Percentiles rank a stretch among this genome's conserved stretches.
Evolutionary conservation across 23 tunicate genomes (phyloP).

Genomic region (Styela clava): DNA sequence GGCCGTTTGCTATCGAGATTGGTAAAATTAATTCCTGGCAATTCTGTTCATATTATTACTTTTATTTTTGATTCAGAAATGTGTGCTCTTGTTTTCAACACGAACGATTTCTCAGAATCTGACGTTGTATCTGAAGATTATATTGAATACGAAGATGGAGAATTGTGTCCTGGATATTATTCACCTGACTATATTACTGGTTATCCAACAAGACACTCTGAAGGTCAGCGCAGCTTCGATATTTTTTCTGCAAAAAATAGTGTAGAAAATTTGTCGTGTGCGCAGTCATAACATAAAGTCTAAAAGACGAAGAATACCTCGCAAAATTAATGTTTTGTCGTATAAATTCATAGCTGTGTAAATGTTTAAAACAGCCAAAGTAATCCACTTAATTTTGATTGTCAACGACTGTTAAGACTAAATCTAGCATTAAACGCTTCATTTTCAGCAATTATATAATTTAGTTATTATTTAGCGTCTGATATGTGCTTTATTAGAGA

Average conservation of each 20-base stretch:
- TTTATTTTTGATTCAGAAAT: conserved; percentile 23
- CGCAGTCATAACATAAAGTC: neutral
- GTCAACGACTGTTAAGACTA: no score
- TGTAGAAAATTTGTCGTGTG: neutral
- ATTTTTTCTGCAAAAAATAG: neutral
- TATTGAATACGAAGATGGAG: neutral
- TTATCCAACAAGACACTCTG: conserved; percentile 1
- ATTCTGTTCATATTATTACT: neutral
- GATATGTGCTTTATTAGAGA: no score
- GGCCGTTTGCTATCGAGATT: no score
- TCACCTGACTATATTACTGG: neutral
- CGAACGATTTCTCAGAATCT: neutral
- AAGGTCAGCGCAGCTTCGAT: conserved; percentile 4
- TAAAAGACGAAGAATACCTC: no score
- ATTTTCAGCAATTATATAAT: no score
- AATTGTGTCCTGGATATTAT: neutral
- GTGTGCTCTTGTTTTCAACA: conserved; percentile 63
- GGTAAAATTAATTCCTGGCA: no score
- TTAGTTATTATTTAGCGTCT: no score
- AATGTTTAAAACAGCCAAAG: no score
- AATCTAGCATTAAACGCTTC: no score
- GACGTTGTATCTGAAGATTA: neutral
- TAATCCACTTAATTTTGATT: no score
- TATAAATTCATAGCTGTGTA: no score
- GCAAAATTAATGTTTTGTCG: no score